Base-by-base conservation (phyloP, 2,888 invertebrate species). In the Escarpia spicata region DNA sequence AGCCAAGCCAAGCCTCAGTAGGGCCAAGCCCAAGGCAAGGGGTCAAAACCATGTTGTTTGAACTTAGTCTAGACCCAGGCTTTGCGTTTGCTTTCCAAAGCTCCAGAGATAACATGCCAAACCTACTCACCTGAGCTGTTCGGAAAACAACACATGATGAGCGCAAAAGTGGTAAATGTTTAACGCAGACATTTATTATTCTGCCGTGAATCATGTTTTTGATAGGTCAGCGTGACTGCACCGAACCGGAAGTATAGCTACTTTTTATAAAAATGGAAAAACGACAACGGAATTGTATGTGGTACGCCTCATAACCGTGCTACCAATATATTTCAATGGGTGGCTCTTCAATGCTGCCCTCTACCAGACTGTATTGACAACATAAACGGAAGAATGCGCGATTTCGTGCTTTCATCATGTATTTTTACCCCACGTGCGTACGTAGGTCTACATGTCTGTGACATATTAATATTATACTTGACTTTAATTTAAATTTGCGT, bases 161-260 rank as follows among this genome's bases (percentile, higher is more conserved):
- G 6, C 75, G 75, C 26, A 75, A 75, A 75, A 75, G 75, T 75
- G 75, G 75, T 75, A 75, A 75, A 75, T 75, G 75, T 75, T 26
- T 75, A 75, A 75, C 75, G 19, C 75, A 75, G 26, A 2, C 75
- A 75, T 75, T 75, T 15, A 75, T 75, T 75, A 75, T 26, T 15
- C 75, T 75, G 75, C 75, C 75, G 75, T 15, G 75, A 75, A 26
- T 75, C 75, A 75, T 75, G 75, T 75, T 75, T 75, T 75, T 75
- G 75, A 26, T 26, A 75, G 75, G 75, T 75, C 75, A 26, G 75
- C 75, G 75, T 75, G 75, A 75, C 75, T 75, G 19, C n/a, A 75
- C 75, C n/a, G 75, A 75, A 75, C 75, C 75, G 75, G 75, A 75
- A 75, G 26, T n/a, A 75, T 26, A 75, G 75, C 75, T 15, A 75